Base-by-base conservation (phyloP, 2,113 vertebrate species). In the Stegastes partitus region DNA sequence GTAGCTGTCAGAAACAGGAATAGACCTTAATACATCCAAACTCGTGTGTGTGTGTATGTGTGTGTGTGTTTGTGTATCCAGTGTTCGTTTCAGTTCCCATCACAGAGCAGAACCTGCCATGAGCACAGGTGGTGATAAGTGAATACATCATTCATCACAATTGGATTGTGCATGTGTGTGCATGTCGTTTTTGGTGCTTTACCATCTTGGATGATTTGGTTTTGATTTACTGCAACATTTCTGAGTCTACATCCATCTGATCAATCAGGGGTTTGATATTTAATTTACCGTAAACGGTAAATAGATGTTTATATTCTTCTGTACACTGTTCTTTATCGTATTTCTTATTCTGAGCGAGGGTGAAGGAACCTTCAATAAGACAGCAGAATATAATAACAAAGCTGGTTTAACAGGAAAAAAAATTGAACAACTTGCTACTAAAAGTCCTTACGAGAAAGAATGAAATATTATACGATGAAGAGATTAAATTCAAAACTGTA, bases 1-100 rank as follows among this genome's bases (percentile, higher is more conserved):
- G 77, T 37, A 68, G 81, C 47, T 82, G 86, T 74, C 81, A 83
- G 72, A 83, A 77, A 83, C 68, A 74, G 68, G 71, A 78, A 74
- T 65, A 71, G 68, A 81, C 57, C 42, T 79, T 67, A 56, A 50
- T 57, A 39, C 34, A 71, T 51, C 55, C 18, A 1, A 47, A 72
- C 45, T 34, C 21, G 1, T 23, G 61, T 16, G 18, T 59, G 0
- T 53, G 37, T 64, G 21, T 68, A 7, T 31, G 28, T n/a, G 10
- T 59, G 53, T 2, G 5, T 74, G 54, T 45, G n/a, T 55, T 45
- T 2, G 5, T 74, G 54, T 45, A 18, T 55, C 70, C 19, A 66
- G 11, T 23, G 11, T 68, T 49, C 67, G 42, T 67, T 37, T 49
- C 28, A 31, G 51, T 64, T 67, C 21, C 23, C 16, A 26, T 65